phyloP scores from a whole-genome alignment of 2,888 invertebrate genomes.

The Dicycla oo region DNA sequence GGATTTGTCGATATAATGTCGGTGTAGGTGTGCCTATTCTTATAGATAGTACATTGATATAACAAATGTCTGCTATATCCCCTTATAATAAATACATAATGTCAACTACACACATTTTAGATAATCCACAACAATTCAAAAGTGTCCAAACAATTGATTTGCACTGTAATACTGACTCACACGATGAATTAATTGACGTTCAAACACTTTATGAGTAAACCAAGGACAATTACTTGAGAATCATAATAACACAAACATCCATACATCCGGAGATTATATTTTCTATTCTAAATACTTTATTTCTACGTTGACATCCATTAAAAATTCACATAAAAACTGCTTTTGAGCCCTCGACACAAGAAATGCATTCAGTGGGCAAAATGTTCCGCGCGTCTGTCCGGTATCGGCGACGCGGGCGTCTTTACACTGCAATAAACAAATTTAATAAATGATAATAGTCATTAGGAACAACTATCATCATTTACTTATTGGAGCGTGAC shows the following conservation, averaged over 20 bases:
- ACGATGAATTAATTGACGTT: slow-evolving; percentile 84
- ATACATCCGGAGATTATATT: slow-evolving; percentile 77
- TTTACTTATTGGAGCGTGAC: slow-evolving; percentile 63
- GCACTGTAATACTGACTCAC: slow-evolving; percentile 89
- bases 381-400: slow-evolving; percentile 60
- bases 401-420: slow-evolving; percentile 64
- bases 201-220: slow-evolving; percentile 64
- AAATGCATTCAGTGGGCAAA: slow-evolving; percentile 80
- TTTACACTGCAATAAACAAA: slow-evolving; percentile 82
- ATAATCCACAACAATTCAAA: slow-evolving; percentile 52
- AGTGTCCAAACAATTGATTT: slow-evolving; percentile 66
- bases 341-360: slow-evolving; percentile 85
- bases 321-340: slow-evolving; percentile 88
- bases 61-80: slow-evolving; percentile 56
- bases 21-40: slow-evolving; percentile 42
- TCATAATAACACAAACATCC: slow-evolving; percentile 68
- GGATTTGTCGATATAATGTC: slow-evolving; percentile 51
- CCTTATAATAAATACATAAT: slow-evolving; percentile 43
- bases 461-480: slow-evolving; percentile 42
- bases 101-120: slow-evolving; percentile 18
- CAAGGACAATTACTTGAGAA: slow-evolving; percentile 73
- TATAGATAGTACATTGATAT: slow-evolving; percentile 51
- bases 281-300: slow-evolving; percentile 70
- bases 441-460: slow-evolving; percentile 19
- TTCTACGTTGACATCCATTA: slow-evolving; percentile 80